These are phyloP conservation scores for Microtus richardsoni DNA, from an alignment of 2,113 vertebrate genomes.

Conservation along the genomic window DNA sequence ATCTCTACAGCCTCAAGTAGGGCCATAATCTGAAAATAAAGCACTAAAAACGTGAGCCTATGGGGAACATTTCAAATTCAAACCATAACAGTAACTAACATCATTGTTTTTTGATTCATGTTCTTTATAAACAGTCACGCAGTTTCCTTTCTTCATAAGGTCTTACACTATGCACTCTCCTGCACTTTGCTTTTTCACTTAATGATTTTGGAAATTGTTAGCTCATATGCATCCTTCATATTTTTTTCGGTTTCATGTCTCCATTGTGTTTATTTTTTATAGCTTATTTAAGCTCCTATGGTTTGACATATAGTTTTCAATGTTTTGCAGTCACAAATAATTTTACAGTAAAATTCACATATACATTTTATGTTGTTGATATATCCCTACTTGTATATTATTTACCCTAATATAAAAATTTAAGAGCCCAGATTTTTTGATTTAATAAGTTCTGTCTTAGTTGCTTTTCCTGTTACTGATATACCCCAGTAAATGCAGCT, in stretches of 20 bases:
- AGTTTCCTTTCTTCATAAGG: background rate
- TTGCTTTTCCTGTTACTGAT: background rate
- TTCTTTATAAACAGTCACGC: background rate
- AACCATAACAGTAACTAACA: background rate
- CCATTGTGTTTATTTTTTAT: background rate
- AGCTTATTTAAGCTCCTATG: background rate
- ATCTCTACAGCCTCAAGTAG: too few relatives aligned
- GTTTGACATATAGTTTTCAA: background rate
- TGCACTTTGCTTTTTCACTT: background rate
- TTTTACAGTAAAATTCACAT: background rate
- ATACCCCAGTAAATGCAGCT: background rate
- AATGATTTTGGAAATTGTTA: slow-evolving; percentile 5
- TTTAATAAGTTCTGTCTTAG: background rate
- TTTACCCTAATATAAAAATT: background rate
- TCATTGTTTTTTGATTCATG: background rate
- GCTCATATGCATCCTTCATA: background rate
- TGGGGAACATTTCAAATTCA: background rate
- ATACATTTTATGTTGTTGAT: background rate
- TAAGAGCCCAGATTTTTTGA: background rate
- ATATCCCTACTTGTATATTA: background rate
- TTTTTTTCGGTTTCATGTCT: background rate
- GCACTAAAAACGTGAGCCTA: background rate
- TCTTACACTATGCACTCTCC: background rate
- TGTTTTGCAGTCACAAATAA: slow-evolving; percentile 3
- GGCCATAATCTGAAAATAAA: background rate